Conservation (phyloP, 2,113 vertebrate genomes). For the Clarias gariepinus region DNA sequence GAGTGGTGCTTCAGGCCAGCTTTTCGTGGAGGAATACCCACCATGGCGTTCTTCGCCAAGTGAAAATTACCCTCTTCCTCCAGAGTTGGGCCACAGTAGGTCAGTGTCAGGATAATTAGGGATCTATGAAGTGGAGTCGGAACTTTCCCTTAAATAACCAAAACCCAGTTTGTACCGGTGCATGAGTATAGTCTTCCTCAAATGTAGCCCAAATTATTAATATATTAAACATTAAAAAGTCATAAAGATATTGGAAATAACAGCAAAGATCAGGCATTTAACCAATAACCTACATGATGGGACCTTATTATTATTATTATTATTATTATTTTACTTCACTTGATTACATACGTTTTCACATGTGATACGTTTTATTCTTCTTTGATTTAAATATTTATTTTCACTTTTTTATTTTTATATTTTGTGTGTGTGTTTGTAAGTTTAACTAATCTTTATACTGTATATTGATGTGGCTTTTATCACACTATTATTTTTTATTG, state of each 20-base stretch:
- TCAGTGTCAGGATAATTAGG: not conserved
- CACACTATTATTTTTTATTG: too few relatives aligned
- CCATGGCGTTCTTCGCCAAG: not conserved
- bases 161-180: not conserved
- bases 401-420: not conserved
- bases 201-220: not conserved
- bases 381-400: not conserved
- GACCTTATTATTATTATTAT: too few relatives aligned
- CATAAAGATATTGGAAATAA: not conserved
- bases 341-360: not conserved
- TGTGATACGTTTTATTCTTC: not conserved
- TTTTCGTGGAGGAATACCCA: constrained; percentile 45
- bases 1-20: constrained; percentile 34
- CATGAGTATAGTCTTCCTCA: not conserved
- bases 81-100: constrained; percentile 3
- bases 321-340: not conserved
- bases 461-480: too few relatives aligned
- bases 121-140: not conserved
- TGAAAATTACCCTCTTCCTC: constrained; percentile 32
- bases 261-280: not conserved
- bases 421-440: not conserved
- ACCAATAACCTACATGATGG: not conserved
- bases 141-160: not conserved
- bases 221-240: not conserved
- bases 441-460: too few relatives aligned